phyloP scores from a whole-genome alignment of 2,888 invertebrate genomes.

The Ditula angustiorana region DNA sequence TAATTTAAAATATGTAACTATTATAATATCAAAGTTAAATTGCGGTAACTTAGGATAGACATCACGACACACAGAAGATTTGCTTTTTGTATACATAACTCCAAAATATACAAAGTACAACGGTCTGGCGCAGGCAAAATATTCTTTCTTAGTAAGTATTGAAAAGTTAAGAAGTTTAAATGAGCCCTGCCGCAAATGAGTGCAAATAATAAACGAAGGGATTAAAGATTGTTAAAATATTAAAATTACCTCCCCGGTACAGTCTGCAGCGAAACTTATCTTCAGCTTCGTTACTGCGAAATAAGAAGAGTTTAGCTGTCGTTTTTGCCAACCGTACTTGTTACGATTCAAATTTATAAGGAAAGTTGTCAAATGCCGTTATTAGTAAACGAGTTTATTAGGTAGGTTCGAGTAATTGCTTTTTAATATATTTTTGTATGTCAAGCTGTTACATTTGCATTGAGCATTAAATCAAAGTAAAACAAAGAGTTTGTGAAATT shows the following conservation, averaged over 20 bases:
- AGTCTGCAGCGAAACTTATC: background rate
- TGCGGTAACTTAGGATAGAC: no score
- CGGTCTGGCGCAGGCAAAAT: no score
- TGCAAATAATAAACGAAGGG: slow-evolving; percentile 67
- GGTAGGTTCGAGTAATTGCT: background rate
- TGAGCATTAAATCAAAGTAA: background rate
- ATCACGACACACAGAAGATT: no score
- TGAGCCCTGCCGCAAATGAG: slow-evolving; percentile 50
- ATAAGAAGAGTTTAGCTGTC: background rate
- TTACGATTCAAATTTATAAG: background rate
- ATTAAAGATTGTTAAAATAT: slow-evolving; percentile 47
- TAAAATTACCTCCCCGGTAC: background rate
- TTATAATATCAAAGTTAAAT: no score
- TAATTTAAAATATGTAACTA: no score
- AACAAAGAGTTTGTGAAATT: background rate
- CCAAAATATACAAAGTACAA: no score
- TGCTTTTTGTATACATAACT: no score
- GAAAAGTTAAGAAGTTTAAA: slow-evolving; percentile 62
- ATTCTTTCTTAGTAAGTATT: no score
- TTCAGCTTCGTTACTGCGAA: background rate
- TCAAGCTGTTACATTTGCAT: background rate
- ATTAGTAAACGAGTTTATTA: slow-evolving; percentile 2
- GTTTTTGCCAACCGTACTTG: background rate
- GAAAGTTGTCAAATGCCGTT: background rate
- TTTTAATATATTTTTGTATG: background rate